Evolutionary conservation across 1,140 invertebrate species (phyloP), one percentile per base, ranked within the genome.

Genomic region (Conus ventricosus): DNA sequence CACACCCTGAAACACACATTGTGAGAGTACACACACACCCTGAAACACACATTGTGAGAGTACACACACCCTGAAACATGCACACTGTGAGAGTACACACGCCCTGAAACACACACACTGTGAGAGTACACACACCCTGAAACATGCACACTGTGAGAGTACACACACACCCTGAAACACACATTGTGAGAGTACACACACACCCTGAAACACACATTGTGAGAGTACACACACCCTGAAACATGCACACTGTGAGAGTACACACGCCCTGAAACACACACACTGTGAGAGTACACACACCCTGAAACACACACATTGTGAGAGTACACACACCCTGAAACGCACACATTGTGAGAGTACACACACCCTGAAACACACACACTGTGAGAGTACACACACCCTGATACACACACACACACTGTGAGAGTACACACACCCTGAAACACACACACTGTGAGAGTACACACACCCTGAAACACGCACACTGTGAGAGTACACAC

Each of bases 81-180:
- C 39, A 39, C 39, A 39, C 3, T 39, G 3, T 39, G 39, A 39
- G 39, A 39, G 39, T 39, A 39, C 39, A 39, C 39, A 39, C 39
- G 93, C 55, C 93, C 89, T 53, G 87, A 89, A 93, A 93, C 90
- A 6, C 91, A 54, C 89, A 67, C 54, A 86, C 20, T 63, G 60
- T 63, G 60, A 11, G 17, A 11, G 17, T 63, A 4, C 60, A 63
- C 17, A 63, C 17, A 63, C 60, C 10, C 60, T 13, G 11, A 63
- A 11, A 71, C 23, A n/a, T 8, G 10, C 67, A 71, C 67, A 13
- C 1, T 4, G 60, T 63, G 60, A 13, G 60, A 13, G 20, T n/a
- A 85, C 55, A 25, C n/a, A n/a, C n/a, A n/a, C 84, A 85, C 57
- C 57, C 84, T 57, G 20, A 85, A 23, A 85, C 57, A 54, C 84